Evolutionary conservation across 2,888 invertebrate genomes (phyloP).

Genomic region (Drosophila mimica): DNA sequence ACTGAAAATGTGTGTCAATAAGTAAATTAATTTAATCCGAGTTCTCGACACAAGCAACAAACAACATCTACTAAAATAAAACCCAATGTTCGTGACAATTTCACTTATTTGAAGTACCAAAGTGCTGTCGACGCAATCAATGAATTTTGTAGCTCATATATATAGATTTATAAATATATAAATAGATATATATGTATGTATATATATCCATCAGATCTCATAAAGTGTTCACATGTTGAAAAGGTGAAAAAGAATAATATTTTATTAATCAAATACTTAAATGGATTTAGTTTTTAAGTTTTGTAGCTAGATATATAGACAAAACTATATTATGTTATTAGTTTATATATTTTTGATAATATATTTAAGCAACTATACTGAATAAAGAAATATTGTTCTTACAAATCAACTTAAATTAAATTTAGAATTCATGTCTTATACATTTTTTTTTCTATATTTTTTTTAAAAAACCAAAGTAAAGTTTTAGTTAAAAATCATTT

Average conservation of each 20-base stretch:
- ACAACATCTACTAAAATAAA: constrained; percentile 20
- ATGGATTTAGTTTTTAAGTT: background rate
- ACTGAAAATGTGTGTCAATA: constrained; percentile 61
- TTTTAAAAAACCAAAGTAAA: too few relatives aligned
- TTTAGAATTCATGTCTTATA: too few relatives aligned
- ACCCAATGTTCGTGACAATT: constrained; percentile 22
- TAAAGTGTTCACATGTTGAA: background rate
- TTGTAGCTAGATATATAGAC: background rate
- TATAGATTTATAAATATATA: background rate
- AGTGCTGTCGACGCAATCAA: constrained; percentile 3
- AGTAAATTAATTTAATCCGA: constrained; percentile 67
- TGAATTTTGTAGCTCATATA: background rate
- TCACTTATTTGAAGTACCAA: background rate
- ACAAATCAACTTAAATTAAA: too few relatives aligned
- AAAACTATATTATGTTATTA: background rate
- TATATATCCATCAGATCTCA: background rate
- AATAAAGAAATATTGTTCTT: background rate
- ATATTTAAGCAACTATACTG: background rate
- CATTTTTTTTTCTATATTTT: too few relatives aligned
- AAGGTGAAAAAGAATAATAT: background rate
- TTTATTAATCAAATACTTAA: background rate
- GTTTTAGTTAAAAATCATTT: too few relatives aligned
- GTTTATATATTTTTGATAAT: background rate
- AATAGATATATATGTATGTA: background rate
- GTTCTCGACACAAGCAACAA: constrained; percentile 51